Evolutionary conservation across 2,888 invertebrate genomes (phyloP).

Genomic region (Drosophila macrospina): DNA sequence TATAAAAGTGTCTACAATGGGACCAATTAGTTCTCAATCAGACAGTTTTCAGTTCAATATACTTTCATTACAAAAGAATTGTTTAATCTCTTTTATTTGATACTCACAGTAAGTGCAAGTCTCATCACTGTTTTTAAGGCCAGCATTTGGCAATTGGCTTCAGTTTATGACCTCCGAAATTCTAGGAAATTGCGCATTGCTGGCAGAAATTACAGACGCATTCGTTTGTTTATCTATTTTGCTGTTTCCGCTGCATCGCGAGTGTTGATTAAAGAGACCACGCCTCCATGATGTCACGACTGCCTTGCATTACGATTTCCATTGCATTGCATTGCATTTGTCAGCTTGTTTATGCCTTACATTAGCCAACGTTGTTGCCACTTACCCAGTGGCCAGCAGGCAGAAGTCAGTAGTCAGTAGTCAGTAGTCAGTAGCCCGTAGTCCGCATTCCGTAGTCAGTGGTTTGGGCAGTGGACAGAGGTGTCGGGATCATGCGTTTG

Average conservation of each 20-base stretch:
- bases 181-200: constrained; percentile 4
- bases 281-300: constrained; percentile 29
- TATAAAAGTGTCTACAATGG: too few relatives aligned
- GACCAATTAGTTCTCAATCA: too few relatives aligned
- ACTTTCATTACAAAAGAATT: too few relatives aligned
- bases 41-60: too few relatives aligned
- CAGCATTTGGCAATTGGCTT: neutral
- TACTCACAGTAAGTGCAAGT: neutral
- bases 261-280: constrained; percentile 33
- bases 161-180: constrained; percentile 12
- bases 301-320: constrained; percentile 23
- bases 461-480: constrained; percentile 4
- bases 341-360: constrained; percentile 61
- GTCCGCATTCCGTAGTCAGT: constrained; percentile 12
- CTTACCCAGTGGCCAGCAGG: neutral
- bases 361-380: constrained; percentile 39
- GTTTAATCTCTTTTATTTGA: neutral
- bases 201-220: neutral
- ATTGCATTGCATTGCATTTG: constrained; percentile 64
- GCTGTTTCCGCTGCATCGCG: constrained; percentile 13
- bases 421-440: neutral
- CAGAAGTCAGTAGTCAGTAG: constrained; percentile 11
- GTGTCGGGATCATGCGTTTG: constrained; percentile 46
- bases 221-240: constrained; percentile 17
- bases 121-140: neutral